A percentile compares a stretch with the other conserved stretches of the same genome.
phyloP scores from a whole-genome alignment of 1,140 invertebrate species.

The Zaprionus nigranus region DNA sequence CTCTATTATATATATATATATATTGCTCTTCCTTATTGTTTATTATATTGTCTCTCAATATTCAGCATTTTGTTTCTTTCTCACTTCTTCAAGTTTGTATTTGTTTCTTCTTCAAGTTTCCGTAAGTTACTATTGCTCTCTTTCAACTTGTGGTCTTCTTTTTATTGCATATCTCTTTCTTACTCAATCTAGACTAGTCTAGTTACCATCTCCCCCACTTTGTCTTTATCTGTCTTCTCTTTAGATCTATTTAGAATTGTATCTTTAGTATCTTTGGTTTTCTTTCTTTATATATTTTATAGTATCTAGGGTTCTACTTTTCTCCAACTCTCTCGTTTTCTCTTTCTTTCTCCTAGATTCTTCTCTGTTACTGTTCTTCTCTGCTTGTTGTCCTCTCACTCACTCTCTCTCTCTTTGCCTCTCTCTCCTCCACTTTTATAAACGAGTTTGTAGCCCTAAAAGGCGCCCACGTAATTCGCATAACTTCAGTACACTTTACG shows the following conservation, averaged over 20 bases:
- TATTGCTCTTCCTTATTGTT: background rate
- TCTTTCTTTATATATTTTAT: no score
- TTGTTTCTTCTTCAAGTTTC: background rate
- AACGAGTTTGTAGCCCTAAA: constrained; percentile 40
- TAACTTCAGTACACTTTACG: constrained; percentile 73
- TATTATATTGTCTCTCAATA: background rate
- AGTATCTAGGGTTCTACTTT: no score
- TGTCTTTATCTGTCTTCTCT: no score
- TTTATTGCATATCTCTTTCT: no score
- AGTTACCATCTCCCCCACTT: no score
- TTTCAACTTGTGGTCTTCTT: no score
- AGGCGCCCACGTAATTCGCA: constrained; percentile 62
- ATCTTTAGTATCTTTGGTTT: no score
- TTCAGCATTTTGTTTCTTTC: background rate
- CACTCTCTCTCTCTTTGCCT: background rate
- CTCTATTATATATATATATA: background rate
- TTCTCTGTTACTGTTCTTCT: background rate
- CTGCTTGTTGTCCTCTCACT: no score
- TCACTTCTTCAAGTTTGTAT: background rate
- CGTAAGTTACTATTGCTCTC: no score
- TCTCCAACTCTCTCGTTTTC: background rate
- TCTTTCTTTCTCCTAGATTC: background rate
- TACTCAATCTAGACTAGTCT: no score
- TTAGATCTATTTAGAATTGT: no score
- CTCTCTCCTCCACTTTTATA: background rate